Evolutionary conservation across 2,797 vertebrate species (phyloP).

Genomic region (Diglossa cyanea): DNA sequence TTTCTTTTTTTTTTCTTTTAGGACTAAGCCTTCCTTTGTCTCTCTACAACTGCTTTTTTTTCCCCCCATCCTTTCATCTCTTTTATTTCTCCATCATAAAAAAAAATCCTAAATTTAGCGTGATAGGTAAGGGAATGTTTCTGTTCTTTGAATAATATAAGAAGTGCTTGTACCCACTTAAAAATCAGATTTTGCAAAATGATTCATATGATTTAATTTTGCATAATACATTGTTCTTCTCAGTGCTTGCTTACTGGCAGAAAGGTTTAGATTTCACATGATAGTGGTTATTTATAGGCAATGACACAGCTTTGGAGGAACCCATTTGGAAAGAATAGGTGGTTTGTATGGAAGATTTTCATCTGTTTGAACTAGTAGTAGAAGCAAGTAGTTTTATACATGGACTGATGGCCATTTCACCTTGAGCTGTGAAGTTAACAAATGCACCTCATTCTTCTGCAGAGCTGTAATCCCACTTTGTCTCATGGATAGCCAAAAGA

Average conservation of each 20-base stretch:
- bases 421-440: not conserved
- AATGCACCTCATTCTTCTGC: not conserved
- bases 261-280: constrained; percentile 41
- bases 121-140: not conserved
- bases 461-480: not conserved
- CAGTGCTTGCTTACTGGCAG: constrained; percentile 2
- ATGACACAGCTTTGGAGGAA: constrained; percentile 31
- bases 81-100: constrained; percentile 12
- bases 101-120: constrained; percentile 18
- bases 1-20: not conserved
- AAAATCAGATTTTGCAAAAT: constrained; percentile 46
- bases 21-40: not conserved
- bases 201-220: constrained; percentile 47
- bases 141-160: constrained; percentile 33
- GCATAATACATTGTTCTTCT: constrained; percentile 49
- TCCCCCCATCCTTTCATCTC: not conserved
- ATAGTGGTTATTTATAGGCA: constrained; percentile 33
- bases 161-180: constrained; percentile 45
- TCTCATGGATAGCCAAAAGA: not conserved
- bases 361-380: not conserved
- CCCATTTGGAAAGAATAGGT: not conserved
- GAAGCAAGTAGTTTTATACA: not conserved
- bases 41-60: not conserved
- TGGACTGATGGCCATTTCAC: not conserved
- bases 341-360: not conserved